phyloP scores from a whole-genome alignment of 2,113 vertebrate species.

The Daubentonia madagascariensis region DNA sequence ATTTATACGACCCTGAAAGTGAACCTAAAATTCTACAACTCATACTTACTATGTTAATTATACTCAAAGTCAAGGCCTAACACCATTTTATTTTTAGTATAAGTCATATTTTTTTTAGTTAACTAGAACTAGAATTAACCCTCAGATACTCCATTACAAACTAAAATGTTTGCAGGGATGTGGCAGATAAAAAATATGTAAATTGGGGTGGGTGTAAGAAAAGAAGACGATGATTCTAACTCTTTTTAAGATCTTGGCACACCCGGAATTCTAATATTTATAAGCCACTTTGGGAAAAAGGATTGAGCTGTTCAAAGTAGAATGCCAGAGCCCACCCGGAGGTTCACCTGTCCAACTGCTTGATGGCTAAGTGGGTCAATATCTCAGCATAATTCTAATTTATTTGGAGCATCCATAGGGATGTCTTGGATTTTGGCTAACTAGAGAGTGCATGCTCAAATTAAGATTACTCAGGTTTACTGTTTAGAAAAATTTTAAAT shows the following conservation, averaged over 20 bases:
- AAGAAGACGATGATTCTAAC: background rate
- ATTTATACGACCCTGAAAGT: background rate
- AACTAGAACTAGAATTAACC: background rate
- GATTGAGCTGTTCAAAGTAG: background rate
- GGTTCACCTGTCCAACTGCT: background rate
- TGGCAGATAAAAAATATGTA: background rate
- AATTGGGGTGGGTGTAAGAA: background rate
- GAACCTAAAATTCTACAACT: background rate
- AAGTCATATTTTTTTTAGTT: background rate
- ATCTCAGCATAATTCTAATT: background rate
- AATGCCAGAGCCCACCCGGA: background rate
- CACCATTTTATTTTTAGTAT: background rate
- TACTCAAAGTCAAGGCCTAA: background rate
- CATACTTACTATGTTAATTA: background rate
- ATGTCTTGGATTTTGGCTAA: background rate
- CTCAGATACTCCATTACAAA: background rate
- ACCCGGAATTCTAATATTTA: background rate
- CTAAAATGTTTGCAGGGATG: background rate
- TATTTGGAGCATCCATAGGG: background rate
- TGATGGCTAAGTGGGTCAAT: background rate
- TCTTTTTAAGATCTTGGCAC: background rate
- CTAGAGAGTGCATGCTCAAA: background rate
- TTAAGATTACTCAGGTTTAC: background rate
- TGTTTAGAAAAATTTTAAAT: background rate
- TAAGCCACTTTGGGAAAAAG: background rate